Evolutionary conservation across 92 coral and sea anemone species (phyloP).

Genomic region (Pocillopora meandrina): DNA sequence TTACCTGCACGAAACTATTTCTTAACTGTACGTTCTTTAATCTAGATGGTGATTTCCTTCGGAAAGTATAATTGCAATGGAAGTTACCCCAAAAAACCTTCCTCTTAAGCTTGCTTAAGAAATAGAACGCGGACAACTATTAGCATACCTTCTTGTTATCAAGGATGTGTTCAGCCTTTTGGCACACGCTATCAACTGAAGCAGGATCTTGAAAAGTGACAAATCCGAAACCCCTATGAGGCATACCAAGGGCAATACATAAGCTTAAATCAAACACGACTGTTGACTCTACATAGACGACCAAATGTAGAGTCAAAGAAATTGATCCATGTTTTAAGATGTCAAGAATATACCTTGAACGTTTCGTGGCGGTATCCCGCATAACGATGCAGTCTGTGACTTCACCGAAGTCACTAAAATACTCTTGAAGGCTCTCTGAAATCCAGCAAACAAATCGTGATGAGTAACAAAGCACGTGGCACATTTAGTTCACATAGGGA

Average conservation of each 20-base stretch:
- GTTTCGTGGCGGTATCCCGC: constrained; percentile 59
- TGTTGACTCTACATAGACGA: not conserved
- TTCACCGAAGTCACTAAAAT: constrained; percentile 72
- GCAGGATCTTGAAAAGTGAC: constrained; percentile 78
- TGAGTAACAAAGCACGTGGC: constrained; percentile 16
- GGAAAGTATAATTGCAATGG: too few species aligned
- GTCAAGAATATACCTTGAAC: constrained; percentile 46
- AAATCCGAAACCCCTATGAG: constrained; percentile 86
- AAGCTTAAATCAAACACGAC: too few species aligned
- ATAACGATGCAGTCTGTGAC: constrained; percentile 81
- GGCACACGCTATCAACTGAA: constrained; percentile 65
- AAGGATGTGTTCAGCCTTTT: constrained; percentile 58
- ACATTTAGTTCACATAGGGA: not conserved
- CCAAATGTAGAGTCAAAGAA: too few species aligned
- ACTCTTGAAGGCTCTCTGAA: constrained; percentile 60
- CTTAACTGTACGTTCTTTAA: too few species aligned
- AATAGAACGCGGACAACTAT: not conserved
- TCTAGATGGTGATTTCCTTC: too few species aligned
- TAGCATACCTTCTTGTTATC: constrained; percentile 70
- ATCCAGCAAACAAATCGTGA: not conserved
- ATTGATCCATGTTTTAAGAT: too few species aligned
- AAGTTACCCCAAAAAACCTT: too few species aligned
- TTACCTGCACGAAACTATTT: too few species aligned
- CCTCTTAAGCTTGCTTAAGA: not conserved
- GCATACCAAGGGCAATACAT: not conserved